Conservation (phyloP, 1,140 invertebrate genomes). For the Pachypsylla venusta region DNA sequence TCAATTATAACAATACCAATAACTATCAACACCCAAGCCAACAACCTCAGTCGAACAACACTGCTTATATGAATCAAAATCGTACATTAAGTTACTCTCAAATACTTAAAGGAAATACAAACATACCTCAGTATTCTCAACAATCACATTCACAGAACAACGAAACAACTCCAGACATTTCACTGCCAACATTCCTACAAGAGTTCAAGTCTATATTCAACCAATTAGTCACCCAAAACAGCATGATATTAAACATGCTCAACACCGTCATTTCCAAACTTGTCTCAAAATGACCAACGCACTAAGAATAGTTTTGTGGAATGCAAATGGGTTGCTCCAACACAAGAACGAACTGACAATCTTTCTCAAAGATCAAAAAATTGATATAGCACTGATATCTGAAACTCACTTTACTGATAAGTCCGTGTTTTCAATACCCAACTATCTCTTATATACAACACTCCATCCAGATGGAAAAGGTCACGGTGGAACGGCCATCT, state of each 20-base stretch:
- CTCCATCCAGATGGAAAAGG: background rate
- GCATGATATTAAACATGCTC: slow-evolving; percentile 1
- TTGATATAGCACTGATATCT: slow-evolving; percentile 20
- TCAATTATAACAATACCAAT: background rate
- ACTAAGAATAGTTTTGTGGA: slow-evolving; percentile 15
- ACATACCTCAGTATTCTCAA: background rate
- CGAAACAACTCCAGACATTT: background rate
- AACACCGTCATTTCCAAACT: slow-evolving; percentile 9
- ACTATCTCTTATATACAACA: slow-evolving; percentile 3
- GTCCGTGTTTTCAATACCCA: slow-evolving; percentile 15
- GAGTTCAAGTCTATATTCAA: slow-evolving; percentile 1
- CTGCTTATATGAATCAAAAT: background rate
- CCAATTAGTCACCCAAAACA: background rate
- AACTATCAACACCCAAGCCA: background rate
- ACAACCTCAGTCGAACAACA: background rate
- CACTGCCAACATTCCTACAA: background rate
- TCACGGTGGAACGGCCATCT: slow-evolving; percentile 3
- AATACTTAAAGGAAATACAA: no score
- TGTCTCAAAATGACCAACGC: slow-evolving; percentile 9
- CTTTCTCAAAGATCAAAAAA: slow-evolving; percentile 18
- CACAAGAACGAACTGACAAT: slow-evolving; percentile 19
- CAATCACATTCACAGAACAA: background rate
- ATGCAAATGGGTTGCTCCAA: slow-evolving; percentile 20
- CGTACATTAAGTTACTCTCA: background rate
- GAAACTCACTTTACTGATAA: slow-evolving; percentile 20